Evolutionary conservation across 2,113 vertebrate genomes (phyloP).

Genomic region (Rhizomys pruinosus): DNA sequence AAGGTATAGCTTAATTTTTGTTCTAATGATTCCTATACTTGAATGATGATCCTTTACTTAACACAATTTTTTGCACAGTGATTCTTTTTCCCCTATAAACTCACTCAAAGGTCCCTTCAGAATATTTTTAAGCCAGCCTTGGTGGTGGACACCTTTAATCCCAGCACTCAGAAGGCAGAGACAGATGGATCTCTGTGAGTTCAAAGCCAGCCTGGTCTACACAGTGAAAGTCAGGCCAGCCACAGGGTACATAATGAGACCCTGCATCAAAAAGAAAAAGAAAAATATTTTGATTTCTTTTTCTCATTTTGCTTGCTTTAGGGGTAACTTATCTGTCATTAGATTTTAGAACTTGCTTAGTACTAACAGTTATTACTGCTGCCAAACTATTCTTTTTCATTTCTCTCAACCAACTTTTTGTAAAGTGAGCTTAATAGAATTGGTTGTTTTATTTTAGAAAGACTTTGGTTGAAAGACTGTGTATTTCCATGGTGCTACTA

Average conservation of each 20-base stretch:
- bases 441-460: constrained; percentile 52
- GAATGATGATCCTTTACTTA: constrained; percentile 37
- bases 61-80: neutral
- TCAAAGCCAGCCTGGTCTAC: too few species aligned
- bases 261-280: too few species aligned
- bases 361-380: constrained; percentile 32
- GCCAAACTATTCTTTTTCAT: constrained; percentile 31
- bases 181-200: too few species aligned
- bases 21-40: constrained; percentile 21
- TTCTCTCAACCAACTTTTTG: constrained; percentile 13
- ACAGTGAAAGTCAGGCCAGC: too few species aligned
- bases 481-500: constrained; percentile 29
- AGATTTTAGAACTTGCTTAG: constrained; percentile 27
- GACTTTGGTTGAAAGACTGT: constrained; percentile 36
- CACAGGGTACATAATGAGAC: too few species aligned
- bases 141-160: too few species aligned
- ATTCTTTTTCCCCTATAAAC: neutral
- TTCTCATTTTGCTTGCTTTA: constrained; percentile 33
- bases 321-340: constrained; percentile 19
- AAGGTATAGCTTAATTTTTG: constrained; percentile 54
- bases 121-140: constrained; percentile 18
- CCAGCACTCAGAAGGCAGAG: too few species aligned
- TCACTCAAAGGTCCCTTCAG: neutral
- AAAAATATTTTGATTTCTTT: neutral
- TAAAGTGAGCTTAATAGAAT: constrained; percentile 39